Percentiles rank a stretch among this genome's conserved stretches.
Conservation (phyloP, 1,140 invertebrate species). For the Macrobrachium nipponense region DNA sequence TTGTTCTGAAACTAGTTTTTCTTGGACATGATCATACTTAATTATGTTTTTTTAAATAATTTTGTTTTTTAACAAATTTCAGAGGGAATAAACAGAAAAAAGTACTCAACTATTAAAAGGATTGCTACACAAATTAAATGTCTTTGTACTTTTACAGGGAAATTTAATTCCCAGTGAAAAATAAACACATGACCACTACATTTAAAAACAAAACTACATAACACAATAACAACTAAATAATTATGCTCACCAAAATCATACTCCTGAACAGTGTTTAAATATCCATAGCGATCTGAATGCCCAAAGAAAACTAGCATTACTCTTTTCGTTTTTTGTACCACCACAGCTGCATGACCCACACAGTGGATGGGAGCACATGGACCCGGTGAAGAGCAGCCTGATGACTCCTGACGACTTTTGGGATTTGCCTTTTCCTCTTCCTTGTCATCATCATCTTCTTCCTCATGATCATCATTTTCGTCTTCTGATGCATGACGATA, state of each 20-base stretch:
- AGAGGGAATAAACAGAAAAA: too few relatives aligned
- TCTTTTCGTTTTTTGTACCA: constrained; percentile 72
- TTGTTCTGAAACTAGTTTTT: too few relatives aligned
- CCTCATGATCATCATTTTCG: constrained; percentile 12
- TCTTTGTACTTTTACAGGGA: too few relatives aligned
- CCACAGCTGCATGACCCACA: constrained; percentile 90
- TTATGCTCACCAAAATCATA: constrained; percentile 81
- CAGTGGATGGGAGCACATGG: constrained; percentile 77
- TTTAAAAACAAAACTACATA: not conserved
- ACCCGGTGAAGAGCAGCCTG: constrained; percentile 20
- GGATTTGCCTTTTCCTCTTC: constrained; percentile 24
- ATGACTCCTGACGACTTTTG: not conserved
- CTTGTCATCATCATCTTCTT: not conserved
- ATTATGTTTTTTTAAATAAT: too few relatives aligned
- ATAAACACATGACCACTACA: not conserved
- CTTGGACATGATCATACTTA: too few relatives aligned
- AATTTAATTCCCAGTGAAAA: too few relatives aligned
- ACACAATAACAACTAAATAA: not conserved
- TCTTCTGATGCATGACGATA: not conserved
- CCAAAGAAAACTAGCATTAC: constrained; percentile 96
- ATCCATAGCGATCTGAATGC: constrained; percentile 92
- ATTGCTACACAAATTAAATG: too few relatives aligned
- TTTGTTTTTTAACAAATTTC: too few relatives aligned
- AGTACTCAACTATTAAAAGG: too few relatives aligned
- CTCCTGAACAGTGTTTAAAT: constrained; percentile 92